phyloP scores from a whole-genome alignment of 1,140 invertebrate genomes.

The Dreissena polymorpha region DNA sequence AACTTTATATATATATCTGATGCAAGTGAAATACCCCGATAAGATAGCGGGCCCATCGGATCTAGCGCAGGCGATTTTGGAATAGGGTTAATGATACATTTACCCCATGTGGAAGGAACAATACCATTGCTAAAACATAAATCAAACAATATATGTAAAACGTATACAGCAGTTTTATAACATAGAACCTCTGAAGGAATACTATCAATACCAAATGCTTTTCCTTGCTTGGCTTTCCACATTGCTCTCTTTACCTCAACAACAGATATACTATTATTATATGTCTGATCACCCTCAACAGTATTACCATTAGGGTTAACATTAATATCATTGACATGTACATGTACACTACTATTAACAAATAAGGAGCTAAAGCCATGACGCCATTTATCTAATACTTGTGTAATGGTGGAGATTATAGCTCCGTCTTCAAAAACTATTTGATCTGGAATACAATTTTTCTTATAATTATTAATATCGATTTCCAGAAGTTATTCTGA shows the following conservation, averaged over 20 bases:
- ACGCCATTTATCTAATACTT: too few relatives aligned
- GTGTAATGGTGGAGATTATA: too few relatives aligned
- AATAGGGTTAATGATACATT: conserved; percentile 36
- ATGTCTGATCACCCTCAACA: not conserved
- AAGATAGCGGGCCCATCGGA: conserved; percentile 7
- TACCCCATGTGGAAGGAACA: conserved; percentile 8
- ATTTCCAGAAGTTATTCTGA: too few relatives aligned
- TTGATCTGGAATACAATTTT: too few relatives aligned
- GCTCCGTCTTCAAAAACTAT: too few relatives aligned
- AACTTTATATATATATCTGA: conserved; percentile 40
- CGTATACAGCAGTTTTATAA: not conserved
- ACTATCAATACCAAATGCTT: conserved; percentile 9
- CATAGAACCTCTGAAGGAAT: not conserved
- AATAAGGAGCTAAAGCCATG: too few relatives aligned
- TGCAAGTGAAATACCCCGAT: conserved; percentile 37
- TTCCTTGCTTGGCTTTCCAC: not conserved
- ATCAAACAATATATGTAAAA: conserved; percentile 23
- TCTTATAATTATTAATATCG: too few relatives aligned
- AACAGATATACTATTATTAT: conserved; percentile 14
- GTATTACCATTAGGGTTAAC: too few relatives aligned
- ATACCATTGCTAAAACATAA: conserved; percentile 1
- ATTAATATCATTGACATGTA: too few relatives aligned
- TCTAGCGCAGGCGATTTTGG: too few relatives aligned
- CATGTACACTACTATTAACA: too few relatives aligned
- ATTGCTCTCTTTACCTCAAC: conserved; percentile 3